Evolutionary conservation across 2,113 vertebrate genomes (phyloP), one percentile per base, ranked within the genome.

Genomic region (Sialia sialis): DNA sequence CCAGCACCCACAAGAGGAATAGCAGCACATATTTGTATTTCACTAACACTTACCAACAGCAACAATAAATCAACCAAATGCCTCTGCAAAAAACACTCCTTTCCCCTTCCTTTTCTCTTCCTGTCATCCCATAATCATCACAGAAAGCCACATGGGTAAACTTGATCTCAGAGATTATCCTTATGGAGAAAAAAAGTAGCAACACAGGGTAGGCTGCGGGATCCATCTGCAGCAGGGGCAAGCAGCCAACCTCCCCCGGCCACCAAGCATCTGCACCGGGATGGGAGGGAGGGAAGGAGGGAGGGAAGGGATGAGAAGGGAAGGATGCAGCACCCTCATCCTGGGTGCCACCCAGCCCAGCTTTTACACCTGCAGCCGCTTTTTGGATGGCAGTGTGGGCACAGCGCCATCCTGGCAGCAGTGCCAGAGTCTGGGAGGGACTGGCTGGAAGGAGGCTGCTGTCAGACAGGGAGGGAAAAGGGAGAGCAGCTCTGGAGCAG

Each of bases 371-470:
- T 95, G 95, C 96, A 95, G 91, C 75, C 5, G 0, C 32, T 89
- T 12, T 39, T 8, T 60, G 89, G 89, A 85, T 73, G 62, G 66
- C 29, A 74, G 75, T 1, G 0, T 4, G 75, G 96, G 94, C 95
- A 86, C 46, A 43, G 63, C 4, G 94, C 93, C 95, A 95, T 12
- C 38, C 70, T 93, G 94, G 93, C 94, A 91, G 87, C 84, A 49
- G 8, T 0, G 15, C 70, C 49, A 3, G 78, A 0, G 0, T 36
- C 84, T 82, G 16, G 10, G 29, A 92, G 93, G 91, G 58, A 69
- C 84, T 38, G 91, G 91, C 89, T 95, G 95, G 76, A 59, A 94
- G 93, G 74, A 91, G 90, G 92, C 95, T 93, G 84, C 67, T 0
- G 15, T 51, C 81, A 76, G 87, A 70, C 48, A 32, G 62, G 75